Conservation (phyloP, 2,113 vertebrate genomes). For the Caranx ignobilis region DNA sequence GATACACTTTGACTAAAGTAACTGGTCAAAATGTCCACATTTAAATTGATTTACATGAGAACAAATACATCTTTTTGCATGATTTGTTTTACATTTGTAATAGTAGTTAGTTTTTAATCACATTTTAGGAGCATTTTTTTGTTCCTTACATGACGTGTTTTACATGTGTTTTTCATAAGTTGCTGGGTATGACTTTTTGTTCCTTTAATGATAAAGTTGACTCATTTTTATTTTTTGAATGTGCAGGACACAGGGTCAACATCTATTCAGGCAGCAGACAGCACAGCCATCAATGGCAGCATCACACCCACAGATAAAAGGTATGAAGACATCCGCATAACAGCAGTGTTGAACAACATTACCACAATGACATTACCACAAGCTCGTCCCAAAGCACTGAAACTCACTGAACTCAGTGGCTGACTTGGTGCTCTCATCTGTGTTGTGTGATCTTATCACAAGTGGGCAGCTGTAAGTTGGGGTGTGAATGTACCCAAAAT, state of each 20-base stretch:
- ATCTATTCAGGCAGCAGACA: slow-evolving; percentile 98
- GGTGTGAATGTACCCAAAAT: no score
- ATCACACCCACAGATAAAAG: slow-evolving; percentile 98
- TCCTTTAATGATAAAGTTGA: neutral
- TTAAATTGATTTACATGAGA: neutral
- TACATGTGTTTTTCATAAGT: no score
- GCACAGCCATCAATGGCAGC: slow-evolving; percentile 97
- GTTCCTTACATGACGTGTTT: neutral
- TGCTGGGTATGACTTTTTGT: neutral
- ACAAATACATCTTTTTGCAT: neutral
- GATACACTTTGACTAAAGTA: no score
- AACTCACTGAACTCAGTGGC: neutral
- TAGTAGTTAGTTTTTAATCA: neutral
- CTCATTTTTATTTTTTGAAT: neutral
- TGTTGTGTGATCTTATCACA: no score
- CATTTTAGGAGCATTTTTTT: neutral
- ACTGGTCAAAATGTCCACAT: neutral
- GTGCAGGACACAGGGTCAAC: slow-evolving; percentile 93
- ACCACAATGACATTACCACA: neutral
- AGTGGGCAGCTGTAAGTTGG: no score
- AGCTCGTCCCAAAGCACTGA: no score
- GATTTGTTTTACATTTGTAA: neutral
- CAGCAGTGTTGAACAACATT: neutral
- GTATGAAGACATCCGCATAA: slow-evolving; percentile 73
- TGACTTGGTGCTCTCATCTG: no score